Evolutionary conservation across 2,797 vertebrate genomes (phyloP), one percentile per base, ranked within the genome.

Genomic region (Neoniphon sammara): DNA sequence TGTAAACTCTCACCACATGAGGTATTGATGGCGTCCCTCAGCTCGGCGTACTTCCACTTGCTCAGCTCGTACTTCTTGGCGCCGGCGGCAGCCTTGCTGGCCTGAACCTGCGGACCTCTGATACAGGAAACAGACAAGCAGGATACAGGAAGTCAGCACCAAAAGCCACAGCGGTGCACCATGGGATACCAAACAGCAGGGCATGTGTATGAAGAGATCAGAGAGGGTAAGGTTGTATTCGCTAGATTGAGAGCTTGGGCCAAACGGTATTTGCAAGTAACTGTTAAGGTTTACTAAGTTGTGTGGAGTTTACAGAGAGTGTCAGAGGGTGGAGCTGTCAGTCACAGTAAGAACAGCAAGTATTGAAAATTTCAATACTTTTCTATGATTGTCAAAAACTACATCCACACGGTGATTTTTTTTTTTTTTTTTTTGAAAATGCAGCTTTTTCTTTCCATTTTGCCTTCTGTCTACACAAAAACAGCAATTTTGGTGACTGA

Each of bases 41-140:
- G 95, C 66, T 99, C 98, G 3, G 98, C 98, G 0, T 99, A 99
- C 87, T 98, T 99, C 98, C 98, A 99, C 87, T 98, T 99, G 93
- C 96, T 97, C 57, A 99, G 95, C 80, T 99, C 97, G 36, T 96
- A 94, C 85, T 99, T 99, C 93, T 97, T 98, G 81, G 93, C 85
- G 17, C 94, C 95, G 46, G 95, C 95, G 2, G 95, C 95, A 1
- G 95, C 96, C 91, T 98, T 98, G 55, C 93, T 95, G 54, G 97
- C 97, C 93, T 97, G 97, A 17, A 98, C 96, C 89, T 95, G 91
- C 39, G 95, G 95, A 81, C 97, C 95, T 93, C 98, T 99, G 78
- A 12, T 52, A 89, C 73, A 69, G 82, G 84, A 74, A 69, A n/a
- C 17, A 69, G 44, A 76, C 31, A 34, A 59, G 18, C 21, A 4